Conservation (phyloP, 2,113 vertebrate species). For the Psittacus erithacus region DNA sequence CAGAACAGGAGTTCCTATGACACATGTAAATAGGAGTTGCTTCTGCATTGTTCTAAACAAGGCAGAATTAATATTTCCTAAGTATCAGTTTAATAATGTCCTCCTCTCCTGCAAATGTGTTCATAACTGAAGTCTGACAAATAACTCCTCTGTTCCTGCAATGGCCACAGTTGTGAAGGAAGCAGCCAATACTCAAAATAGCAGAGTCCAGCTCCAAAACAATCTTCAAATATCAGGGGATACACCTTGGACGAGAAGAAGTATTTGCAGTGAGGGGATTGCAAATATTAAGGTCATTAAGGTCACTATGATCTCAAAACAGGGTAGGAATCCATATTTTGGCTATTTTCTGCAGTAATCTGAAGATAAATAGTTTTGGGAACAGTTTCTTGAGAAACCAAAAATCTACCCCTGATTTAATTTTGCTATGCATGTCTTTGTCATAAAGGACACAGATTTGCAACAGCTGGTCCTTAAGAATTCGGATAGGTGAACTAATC, state of each 20-base stretch:
- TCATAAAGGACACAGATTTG: neutral
- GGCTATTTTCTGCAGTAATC: slow-evolving; percentile 8
- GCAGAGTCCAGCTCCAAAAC: slow-evolving; percentile 31
- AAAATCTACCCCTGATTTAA: neutral
- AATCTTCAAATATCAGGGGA: slow-evolving; percentile 54
- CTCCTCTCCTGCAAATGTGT: neutral
- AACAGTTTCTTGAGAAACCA: slow-evolving; percentile 11
- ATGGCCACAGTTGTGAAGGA: slow-evolving; percentile 11
- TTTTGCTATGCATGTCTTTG: neutral
- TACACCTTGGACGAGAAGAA: slow-evolving; percentile 38
- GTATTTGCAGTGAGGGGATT: slow-evolving; percentile 45
- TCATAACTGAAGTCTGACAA: slow-evolving; percentile 43
- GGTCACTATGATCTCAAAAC: slow-evolving; percentile 59
- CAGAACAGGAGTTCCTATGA: neutral
- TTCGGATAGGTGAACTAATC: neutral
- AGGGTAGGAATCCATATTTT: slow-evolving; percentile 38
- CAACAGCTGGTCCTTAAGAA: neutral
- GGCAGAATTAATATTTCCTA: neutral
- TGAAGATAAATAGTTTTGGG: slow-evolving; percentile 45
- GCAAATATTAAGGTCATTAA: slow-evolving; percentile 59
- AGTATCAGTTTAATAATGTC: neutral
- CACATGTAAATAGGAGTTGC: neutral
- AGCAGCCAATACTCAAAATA: slow-evolving; percentile 53
- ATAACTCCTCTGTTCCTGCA: slow-evolving; percentile 26
- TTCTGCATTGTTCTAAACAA: neutral